Evolutionary conservation across 2,797 vertebrate genomes (phyloP).

Genomic region (Gymnothorax reevesii): DNA sequence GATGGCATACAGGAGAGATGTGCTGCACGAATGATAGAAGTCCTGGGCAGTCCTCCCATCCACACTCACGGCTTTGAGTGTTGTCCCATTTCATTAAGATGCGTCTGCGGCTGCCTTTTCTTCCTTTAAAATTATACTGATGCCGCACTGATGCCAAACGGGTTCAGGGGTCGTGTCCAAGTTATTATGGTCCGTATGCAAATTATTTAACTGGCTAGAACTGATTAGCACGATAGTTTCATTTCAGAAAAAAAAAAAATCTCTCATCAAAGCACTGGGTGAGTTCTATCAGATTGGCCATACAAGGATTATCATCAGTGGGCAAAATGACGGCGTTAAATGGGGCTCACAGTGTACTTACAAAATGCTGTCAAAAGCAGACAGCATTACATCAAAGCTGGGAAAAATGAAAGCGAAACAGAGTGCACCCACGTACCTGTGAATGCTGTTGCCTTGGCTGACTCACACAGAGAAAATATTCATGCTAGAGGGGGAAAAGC

Average conservation of each 20-base stretch:
- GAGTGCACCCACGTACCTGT: slow-evolving; percentile 10
- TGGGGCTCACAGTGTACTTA: slow-evolving; percentile 1
- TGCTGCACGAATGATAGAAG: not conserved
- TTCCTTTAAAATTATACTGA: not conserved
- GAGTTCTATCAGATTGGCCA: not conserved
- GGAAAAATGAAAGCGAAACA: not conserved
- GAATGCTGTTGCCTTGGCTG: not conserved
- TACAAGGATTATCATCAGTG: not conserved
- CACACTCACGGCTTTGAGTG: not conserved
- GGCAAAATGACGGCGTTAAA: not conserved
- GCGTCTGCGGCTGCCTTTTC: not conserved
- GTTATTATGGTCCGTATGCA: not conserved
- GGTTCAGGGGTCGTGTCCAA: not conserved
- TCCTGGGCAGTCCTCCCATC: not conserved
- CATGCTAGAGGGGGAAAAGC: slow-evolving; percentile 30
- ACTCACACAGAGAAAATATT: slow-evolving; percentile 28
- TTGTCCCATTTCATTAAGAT: not conserved
- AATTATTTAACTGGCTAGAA: not conserved
- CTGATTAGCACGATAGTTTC: not conserved
- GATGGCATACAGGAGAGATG: not conserved
- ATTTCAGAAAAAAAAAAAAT: not conserved
- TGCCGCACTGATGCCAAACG: not conserved
- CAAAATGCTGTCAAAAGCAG: not conserved
- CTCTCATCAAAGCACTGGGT: not conserved
- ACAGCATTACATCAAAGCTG: slow-evolving; percentile 5